Conservation (phyloP, 2,888 invertebrate species). For the Diarsia mendica region DNA sequence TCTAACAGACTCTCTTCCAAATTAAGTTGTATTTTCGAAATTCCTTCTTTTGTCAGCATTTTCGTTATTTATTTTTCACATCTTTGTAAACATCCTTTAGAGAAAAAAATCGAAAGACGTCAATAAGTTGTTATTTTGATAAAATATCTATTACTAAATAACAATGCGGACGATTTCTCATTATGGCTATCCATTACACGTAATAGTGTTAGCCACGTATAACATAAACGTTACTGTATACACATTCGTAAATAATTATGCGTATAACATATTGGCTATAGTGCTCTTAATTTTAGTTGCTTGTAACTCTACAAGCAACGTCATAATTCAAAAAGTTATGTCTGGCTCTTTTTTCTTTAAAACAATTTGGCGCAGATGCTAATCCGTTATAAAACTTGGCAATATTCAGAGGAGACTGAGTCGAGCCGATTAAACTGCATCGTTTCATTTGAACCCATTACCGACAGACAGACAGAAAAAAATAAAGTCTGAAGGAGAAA, state of each 20-base stretch:
- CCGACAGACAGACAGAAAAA: slow-evolving; percentile 45
- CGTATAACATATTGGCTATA: background rate
- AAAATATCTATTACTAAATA: background rate
- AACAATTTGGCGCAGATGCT: slow-evolving; percentile 44
- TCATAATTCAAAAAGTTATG: slow-evolving; percentile 12
- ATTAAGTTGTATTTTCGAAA: background rate
- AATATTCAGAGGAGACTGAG: slow-evolving; percentile 31
- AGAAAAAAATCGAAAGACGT: slow-evolving; percentile 9
- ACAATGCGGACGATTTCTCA: background rate
- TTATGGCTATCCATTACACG: background rate
- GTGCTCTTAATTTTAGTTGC: slow-evolving; percentile 1
- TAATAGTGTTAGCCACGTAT: background rate
- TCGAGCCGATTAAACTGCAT: slow-evolving; percentile 47
- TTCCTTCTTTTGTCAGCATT: background rate
- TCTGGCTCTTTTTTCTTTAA: slow-evolving; percentile 16
- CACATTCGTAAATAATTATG: background rate
- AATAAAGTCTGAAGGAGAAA: slow-evolving; percentile 25
- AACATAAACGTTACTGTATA: background rate
- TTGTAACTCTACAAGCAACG: too few relatives aligned
- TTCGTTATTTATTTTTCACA: background rate
- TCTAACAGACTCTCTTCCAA: background rate
- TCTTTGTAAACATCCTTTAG: background rate
- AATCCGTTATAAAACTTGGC: slow-evolving; percentile 46
- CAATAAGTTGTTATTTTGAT: background rate
- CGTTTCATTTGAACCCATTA: slow-evolving; percentile 57